Conservation (phyloP, 2,113 vertebrate genomes). For the Drymodes brunneopygia region DNA sequence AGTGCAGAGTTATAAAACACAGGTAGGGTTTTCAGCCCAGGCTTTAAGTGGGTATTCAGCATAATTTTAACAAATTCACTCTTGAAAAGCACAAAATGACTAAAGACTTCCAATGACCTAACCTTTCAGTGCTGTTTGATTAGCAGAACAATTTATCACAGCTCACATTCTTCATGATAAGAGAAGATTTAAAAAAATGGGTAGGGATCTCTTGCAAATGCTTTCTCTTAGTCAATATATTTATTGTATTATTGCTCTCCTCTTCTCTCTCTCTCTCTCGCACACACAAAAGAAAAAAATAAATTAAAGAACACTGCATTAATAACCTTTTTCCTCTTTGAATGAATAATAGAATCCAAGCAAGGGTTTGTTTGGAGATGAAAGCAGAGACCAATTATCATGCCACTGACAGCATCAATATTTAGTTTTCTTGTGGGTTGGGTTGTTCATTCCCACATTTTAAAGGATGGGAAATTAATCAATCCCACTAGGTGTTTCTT, state of each 20-base stretch:
- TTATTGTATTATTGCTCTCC: not conserved
- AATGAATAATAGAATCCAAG: slow-evolving; percentile 11
- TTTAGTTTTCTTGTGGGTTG: not conserved
- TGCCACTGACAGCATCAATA: slow-evolving; percentile 15
- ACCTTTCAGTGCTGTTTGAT: slow-evolving; percentile 76
- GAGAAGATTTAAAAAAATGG: slow-evolving; percentile 32
- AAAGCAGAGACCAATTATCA: slow-evolving; percentile 31
- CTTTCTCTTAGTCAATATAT: slow-evolving; percentile 38
- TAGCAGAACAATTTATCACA: slow-evolving; percentile 71
- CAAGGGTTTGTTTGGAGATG: slow-evolving; percentile 11
- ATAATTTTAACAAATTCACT: slow-evolving; percentile 81
- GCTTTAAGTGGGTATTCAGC: slow-evolving; percentile 78
- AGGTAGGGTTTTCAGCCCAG: slow-evolving; percentile 78
- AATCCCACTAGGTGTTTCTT: not conserved
- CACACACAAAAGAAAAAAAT: not conserved
- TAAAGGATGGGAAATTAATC: not conserved
- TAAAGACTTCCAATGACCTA: slow-evolving; percentile 76
- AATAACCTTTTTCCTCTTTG: slow-evolving; percentile 10
- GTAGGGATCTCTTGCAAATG: slow-evolving; percentile 44
- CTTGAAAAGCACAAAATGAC: slow-evolving; percentile 80
- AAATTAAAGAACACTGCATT: slow-evolving; percentile 8
- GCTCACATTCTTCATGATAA: slow-evolving; percentile 50
- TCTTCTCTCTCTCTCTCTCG: not conserved
- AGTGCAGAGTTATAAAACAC: slow-evolving; percentile 84
- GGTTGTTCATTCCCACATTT: not conserved